Evolutionary conservation across 2,113 vertebrate species (phyloP).

Genomic region (Emydura subglobosa): DNA sequence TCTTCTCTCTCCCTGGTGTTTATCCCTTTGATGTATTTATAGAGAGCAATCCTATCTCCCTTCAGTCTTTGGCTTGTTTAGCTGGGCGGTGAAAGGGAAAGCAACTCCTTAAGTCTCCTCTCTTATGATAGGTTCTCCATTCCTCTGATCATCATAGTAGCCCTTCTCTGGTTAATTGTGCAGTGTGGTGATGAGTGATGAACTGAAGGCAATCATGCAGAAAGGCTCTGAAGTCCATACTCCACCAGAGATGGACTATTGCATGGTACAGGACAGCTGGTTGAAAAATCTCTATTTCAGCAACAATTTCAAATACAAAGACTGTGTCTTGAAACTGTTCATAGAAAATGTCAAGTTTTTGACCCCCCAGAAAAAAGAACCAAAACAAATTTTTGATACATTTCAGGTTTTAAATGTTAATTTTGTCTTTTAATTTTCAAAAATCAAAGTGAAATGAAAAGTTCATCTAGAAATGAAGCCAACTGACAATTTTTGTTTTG

Average conservation of each 20-base stretch:
- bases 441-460: background rate
- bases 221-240: background rate
- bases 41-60: background rate
- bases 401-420: background rate
- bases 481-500: background rate
- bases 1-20: background rate
- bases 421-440: background rate
- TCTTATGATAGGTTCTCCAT: background rate
- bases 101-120: background rate
- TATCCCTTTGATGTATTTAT: background rate
- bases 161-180: background rate
- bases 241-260: background rate
- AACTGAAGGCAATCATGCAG: background rate
- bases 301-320: background rate
- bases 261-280: background rate
- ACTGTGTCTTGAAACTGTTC: background rate
- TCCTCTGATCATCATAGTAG: background rate
- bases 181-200: background rate
- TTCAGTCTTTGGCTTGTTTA: background rate
- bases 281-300: background rate
- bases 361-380: background rate
- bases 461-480: background rate
- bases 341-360: background rate
- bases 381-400: background rate
- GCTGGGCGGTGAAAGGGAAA: background rate